These are phyloP conservation scores for Drosophila trapezifrons DNA, from an alignment of 1,140 invertebrate genomes.

Conservation along the genomic window DNA sequence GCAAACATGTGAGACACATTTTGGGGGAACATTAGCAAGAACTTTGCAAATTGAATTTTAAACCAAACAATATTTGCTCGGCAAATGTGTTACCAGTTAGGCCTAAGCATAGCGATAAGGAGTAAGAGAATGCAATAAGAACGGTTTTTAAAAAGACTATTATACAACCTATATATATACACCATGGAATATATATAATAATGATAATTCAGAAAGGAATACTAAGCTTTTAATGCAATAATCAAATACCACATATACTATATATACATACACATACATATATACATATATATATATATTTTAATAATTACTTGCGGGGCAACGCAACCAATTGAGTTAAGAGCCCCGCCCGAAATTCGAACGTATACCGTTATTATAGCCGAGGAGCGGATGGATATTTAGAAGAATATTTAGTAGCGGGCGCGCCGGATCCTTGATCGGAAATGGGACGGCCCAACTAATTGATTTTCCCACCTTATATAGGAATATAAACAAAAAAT, in stretches of 20 bases:
- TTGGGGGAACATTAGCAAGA: constrained; percentile 79
- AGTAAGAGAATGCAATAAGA: constrained; percentile 65
- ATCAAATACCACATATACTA: constrained; percentile 68
- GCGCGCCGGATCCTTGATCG: not conserved
- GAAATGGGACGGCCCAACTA: constrained; percentile 50
- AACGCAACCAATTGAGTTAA: constrained; percentile 29
- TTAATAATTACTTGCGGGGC: constrained; percentile 62
- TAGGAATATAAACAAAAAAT: constrained; percentile 76
- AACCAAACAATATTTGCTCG: constrained; percentile 74
- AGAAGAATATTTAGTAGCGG: constrained; percentile 51
- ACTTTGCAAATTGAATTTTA: constrained; percentile 80
- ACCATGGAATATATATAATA: constrained; percentile 46
- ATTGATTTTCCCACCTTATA: constrained; percentile 84
- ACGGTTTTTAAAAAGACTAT: constrained; percentile 81
- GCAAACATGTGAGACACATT: constrained; percentile 79
- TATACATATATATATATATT: constrained; percentile 59
- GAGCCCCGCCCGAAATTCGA: constrained; percentile 23
- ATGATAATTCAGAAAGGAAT: constrained; percentile 57
- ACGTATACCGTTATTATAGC: constrained; percentile 49
- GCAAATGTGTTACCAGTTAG: constrained; percentile 67
- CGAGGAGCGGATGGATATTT: constrained; percentile 32
- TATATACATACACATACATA: constrained; percentile 34
- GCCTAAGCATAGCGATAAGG: constrained; percentile 38
- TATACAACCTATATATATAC: constrained; percentile 67
- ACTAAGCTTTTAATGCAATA: constrained; percentile 82